Base-by-base conservation (phyloP, 2,797 vertebrate species). In the Spinibarbus caldwelli region DNA sequence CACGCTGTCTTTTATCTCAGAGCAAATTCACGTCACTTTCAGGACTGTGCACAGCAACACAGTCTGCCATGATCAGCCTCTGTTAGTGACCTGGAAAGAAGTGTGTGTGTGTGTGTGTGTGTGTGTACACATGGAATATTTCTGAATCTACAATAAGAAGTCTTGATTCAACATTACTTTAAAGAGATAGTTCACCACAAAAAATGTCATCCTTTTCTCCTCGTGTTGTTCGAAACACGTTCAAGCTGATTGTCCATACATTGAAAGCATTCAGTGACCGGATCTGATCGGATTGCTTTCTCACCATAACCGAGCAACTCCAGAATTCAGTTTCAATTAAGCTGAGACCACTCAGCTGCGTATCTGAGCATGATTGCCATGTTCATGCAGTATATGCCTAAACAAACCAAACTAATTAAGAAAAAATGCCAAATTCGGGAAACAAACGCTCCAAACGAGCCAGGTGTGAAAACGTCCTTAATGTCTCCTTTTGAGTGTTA, bases 21-120 rank as follows among this genome's bases (percentile, higher is more conserved):
- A 68, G 67, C 52, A 59, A 85, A 88, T 88, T 92, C 90, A 94
- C 92, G 90, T 94, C 92, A 95, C 62, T 83, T 80, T 89, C 86
- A 86, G 78, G 67, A 62, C 73, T 62, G 72, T 86, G 85, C 84
- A 85, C 81, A 78, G 86, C 79, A 80, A 85, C 90, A 80, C 72
- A 87, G 80, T 81, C 82, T 57, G 78, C 78, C 78, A 66, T 85
- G 76, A 80, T 88, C 49, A 9, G 81, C 45, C 85, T 89, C 86
- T 90, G 87, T 91, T 88, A 81, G 75, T 85, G 12, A 45, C 45
- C 78, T 62, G 68, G 43, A 77, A 88, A 77, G 14, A 38, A 47
- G 72, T 10, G 87, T 88, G 89, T 88, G 92, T 87, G n/a, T n/a
- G n/a, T n/a, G n/a, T n/a, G 47, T 49, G 17, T 49, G 47, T 49